Conservation (phyloP, 2,888 invertebrate species). For the Ganaspis brasiliensis region DNA sequence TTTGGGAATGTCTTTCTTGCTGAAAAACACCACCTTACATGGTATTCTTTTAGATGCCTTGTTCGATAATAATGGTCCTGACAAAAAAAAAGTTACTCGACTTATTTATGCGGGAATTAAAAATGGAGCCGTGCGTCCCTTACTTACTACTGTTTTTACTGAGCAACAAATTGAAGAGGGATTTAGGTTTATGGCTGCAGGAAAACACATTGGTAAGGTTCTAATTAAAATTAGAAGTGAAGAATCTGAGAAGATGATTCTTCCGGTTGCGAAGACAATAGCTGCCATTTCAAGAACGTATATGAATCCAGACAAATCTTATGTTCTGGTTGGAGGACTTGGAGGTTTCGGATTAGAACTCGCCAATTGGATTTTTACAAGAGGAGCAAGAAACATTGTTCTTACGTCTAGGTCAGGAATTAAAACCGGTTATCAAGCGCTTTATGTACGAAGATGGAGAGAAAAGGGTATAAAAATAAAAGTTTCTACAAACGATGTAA, state of each 20-base stretch:
- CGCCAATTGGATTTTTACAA: slow-evolving; percentile 92
- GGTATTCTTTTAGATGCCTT: slow-evolving; percentile 97
- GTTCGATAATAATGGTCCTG: slow-evolving; percentile 88
- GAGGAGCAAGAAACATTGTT: slow-evolving; percentile 93
- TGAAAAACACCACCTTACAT: slow-evolving; percentile 99
- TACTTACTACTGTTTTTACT: slow-evolving; percentile 93
- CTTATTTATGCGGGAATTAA: slow-evolving; percentile 93
- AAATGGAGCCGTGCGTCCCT: slow-evolving; percentile 93
- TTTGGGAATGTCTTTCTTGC: slow-evolving; percentile 97
- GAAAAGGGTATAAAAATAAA: slow-evolving; percentile 80
- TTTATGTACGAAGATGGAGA: slow-evolving; percentile 88
- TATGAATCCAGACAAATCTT: slow-evolving; percentile 89
- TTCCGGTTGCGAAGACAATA: slow-evolving; percentile 84
- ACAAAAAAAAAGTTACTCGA: slow-evolving; percentile 88
- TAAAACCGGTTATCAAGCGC: slow-evolving; percentile 95
- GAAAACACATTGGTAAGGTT: slow-evolving; percentile 99
- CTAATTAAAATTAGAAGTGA: slow-evolving; percentile 94
- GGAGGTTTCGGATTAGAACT: slow-evolving; percentile 99
- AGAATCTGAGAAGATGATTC: slow-evolving; percentile 82
- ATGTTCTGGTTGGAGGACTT: slow-evolving; percentile 92
- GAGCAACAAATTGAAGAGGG: slow-evolving; percentile 95
- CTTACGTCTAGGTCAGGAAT: slow-evolving; percentile 95
- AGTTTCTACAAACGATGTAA: slow-evolving; percentile 79
- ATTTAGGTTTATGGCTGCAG: slow-evolving; percentile 92
- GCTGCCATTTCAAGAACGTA: slow-evolving; percentile 93